phyloP scores from a whole-genome alignment of 2,888 invertebrate species.

The Calameuta pallipes region DNA sequence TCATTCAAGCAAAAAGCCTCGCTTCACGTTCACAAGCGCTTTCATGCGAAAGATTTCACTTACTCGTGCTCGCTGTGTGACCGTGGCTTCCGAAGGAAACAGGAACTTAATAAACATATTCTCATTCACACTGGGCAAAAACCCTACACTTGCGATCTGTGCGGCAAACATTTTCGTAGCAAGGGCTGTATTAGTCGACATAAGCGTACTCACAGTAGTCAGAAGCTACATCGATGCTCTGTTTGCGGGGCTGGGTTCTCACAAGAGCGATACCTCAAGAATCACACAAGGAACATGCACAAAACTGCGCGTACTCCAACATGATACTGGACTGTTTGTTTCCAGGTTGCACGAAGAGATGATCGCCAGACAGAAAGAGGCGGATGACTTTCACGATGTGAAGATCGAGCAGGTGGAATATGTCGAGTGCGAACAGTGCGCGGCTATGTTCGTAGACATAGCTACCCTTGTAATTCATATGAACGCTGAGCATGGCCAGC shows the following conservation, averaged over 20 bases:
- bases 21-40: constrained; percentile 64
- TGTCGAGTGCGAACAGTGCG: constrained; percentile 35
- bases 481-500: constrained; percentile 30
- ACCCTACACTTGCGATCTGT: constrained; percentile 65
- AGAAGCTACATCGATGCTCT: constrained; percentile 61
- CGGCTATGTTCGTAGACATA: constrained; percentile 28
- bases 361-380: constrained; percentile 14
- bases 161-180: constrained; percentile 68
- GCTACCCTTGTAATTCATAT: constrained; percentile 34
- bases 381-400: constrained; percentile 13
- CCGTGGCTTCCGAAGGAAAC: constrained; percentile 65
- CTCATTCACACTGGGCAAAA: constrained; percentile 64
- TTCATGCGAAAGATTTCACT: constrained; percentile 32
- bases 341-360: constrained; percentile 36
- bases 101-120: constrained; percentile 66
- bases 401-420: constrained; percentile 29
- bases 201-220: constrained; percentile 66
- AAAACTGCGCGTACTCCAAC: constrained; percentile 14
- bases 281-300: constrained; percentile 56
- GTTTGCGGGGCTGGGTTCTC: constrained; percentile 65
- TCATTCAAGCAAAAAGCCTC: constrained; percentile 66
- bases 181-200: constrained; percentile 69
- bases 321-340: constrained; percentile 27
- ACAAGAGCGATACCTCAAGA: constrained; percentile 68
- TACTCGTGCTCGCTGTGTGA: constrained; percentile 53